These are phyloP conservation scores for Leucania comma DNA, from an alignment of 2,888 invertebrate species.

Conservation along the genomic window DNA sequence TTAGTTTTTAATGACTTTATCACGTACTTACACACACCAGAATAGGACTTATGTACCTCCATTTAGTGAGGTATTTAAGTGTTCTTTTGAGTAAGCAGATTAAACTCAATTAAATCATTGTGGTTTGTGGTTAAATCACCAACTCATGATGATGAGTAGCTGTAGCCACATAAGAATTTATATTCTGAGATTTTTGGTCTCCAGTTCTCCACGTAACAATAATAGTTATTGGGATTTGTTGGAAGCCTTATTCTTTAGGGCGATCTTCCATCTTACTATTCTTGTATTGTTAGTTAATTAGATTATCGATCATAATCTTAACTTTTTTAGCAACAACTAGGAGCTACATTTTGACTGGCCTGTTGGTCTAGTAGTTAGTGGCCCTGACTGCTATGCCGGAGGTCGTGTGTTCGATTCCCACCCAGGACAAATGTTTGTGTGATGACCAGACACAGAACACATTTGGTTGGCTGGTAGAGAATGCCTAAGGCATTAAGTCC, in stretches of 20 bases:
- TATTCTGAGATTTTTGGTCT: not conserved
- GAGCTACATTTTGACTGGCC: not conserved
- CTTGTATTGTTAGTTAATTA: not conserved
- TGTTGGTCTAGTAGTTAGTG: too few species aligned
- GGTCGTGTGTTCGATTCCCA: too few species aligned
- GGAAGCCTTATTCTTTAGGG: not conserved
- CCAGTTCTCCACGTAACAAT: not conserved
- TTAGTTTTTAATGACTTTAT: not conserved
- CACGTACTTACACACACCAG: not conserved
- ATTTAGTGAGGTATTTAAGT: not conserved
- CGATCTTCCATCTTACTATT: not conserved
- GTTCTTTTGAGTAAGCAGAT: slow-evolving; percentile 20
- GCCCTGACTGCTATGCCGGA: too few species aligned
- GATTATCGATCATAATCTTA: not conserved
- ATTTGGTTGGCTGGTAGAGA: too few species aligned
- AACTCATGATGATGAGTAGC: slow-evolving; percentile 23
- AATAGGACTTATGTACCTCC: not conserved
- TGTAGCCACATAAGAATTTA: slow-evolving; percentile 3
- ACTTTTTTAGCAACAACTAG: not conserved
- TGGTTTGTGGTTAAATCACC: slow-evolving; percentile 10
- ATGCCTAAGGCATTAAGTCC: too few species aligned
- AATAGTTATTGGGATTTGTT: not conserved
- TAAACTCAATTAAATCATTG: slow-evolving; percentile 29
- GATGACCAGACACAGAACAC: too few species aligned
- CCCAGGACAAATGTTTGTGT: too few species aligned